These are phyloP conservation scores for Cuniculus paca DNA, from an alignment of 2,797 vertebrate species.

Conservation along the genomic window DNA sequence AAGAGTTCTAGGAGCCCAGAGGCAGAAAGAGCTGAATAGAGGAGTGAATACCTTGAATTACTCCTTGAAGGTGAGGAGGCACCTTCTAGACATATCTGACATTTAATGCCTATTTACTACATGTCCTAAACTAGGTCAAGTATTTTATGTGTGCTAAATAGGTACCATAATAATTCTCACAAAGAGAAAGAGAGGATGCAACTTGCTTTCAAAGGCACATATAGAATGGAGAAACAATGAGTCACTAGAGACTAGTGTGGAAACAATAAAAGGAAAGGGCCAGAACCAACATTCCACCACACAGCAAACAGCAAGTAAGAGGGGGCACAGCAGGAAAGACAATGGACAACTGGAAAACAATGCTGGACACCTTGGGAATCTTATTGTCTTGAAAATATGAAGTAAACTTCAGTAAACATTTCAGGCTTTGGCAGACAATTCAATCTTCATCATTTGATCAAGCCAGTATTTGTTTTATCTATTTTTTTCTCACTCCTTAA, in stretches of 20 bases:
- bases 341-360: background rate
- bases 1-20: background rate
- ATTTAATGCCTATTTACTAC: background rate
- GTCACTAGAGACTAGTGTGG: background rate
- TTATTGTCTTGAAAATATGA: background rate
- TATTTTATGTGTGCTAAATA: background rate
- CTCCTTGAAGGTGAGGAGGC: background rate
- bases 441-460: background rate
- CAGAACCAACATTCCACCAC: background rate
- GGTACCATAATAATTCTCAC: background rate
- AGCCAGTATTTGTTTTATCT: background rate
- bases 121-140: background rate
- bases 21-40: background rate
- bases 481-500: background rate
- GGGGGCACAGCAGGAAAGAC: too few species aligned
- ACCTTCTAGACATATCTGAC: background rate
- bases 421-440: background rate
- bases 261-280: background rate
- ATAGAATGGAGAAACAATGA: background rate
- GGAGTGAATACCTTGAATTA: background rate
- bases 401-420: background rate
- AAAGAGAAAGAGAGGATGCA: background rate
- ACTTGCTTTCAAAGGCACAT: background rate
- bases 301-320: background rate
- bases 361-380: background rate